These are phyloP conservation scores for Piliocolobus tephrosceles DNA, from an alignment of 2,113 vertebrate genomes.

Conservation along the genomic window DNA sequence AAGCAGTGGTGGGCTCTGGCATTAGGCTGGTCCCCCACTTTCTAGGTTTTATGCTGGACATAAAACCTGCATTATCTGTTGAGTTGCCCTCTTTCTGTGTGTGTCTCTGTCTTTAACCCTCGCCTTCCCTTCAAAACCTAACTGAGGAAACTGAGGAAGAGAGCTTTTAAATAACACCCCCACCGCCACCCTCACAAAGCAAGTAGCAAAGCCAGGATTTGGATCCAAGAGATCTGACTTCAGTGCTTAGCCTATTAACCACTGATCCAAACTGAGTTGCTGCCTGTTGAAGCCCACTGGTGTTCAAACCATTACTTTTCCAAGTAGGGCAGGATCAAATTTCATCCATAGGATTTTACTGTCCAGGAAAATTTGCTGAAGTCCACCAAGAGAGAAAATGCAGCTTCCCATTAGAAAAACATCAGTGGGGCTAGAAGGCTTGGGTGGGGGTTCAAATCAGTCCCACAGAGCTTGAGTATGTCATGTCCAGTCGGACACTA, in stretches of 20 bases:
- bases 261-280: not conserved
- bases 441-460: fast-evolving
- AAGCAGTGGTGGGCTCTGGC: too few relatives aligned
- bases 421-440: not conserved
- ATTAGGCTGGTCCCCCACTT: too few relatives aligned
- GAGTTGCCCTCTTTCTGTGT: too few relatives aligned
- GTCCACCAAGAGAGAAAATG: not conserved
- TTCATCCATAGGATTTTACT: not conserved
- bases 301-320: not conserved
- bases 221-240: too few relatives aligned
- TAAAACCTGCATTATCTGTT: too few relatives aligned
- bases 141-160: not conserved
- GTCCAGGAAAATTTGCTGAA: not conserved
- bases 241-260: fast-evolving
- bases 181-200: too few relatives aligned
- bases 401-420: not conserved
- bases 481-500: not conserved
- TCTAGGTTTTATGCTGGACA: too few relatives aligned
- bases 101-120: too few relatives aligned
- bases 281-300: fast-evolving
- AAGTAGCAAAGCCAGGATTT: not conserved
- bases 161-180: not conserved
- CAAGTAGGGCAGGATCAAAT: not conserved
- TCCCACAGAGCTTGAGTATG: not conserved
- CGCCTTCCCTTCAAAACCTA: too few relatives aligned